Base-by-base conservation (phyloP, 2,113 vertebrate genomes). In the Petromus typicus region DNA sequence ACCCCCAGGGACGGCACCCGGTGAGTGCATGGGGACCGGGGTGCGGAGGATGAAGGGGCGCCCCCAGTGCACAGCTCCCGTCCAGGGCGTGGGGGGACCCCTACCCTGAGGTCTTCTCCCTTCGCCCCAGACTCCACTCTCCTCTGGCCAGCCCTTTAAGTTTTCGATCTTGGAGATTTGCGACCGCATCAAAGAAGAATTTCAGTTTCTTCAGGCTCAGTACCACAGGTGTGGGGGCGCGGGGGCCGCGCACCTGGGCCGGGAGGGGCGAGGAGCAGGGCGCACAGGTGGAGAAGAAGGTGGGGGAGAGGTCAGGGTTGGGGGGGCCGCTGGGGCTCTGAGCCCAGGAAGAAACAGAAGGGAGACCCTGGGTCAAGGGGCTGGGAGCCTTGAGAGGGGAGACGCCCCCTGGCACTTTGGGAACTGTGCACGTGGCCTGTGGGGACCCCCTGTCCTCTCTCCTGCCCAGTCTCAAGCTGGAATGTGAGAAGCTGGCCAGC, bases 161-260 rank as follows among this genome's bases (percentile, higher is more conserved):
- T 99, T 99, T 98, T 99, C 99, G 8, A 98, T 99, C 90, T 95
- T 99, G 98, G 99, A 99, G 97, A 99, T 99, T 32, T 99, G 99
- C 97, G 99, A 99, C 96, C 98, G 99, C 37, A 99, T 99, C 97
- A 99, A 99, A 95, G 99, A 99, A 97, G 99, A 99, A 97, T 99
- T 99, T 83, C 99, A 99, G 98, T 99, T 99, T 96, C 99, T 99
- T 40, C 99, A 99, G 98, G 99, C 99, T 6, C 99, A 99, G 93
- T 99, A 99, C 98, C 99, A 99, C 98, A 99, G 99, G 99, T 99
- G 98, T 43, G 97, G 92, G 73, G 61, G 71, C 61, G 64, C 37
- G 54, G 10, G 20, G 67, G 11, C 10, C 76, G 69, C 59, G 48
- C 78, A 56, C 64, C 91, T 3, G 51, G 67, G 5, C 34, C 63